Evolutionary conservation across 53 echinoderm and acorn worm species (phyloP), one percentile per base, ranked within the genome.

Genomic region (Crossaster papposus): DNA sequence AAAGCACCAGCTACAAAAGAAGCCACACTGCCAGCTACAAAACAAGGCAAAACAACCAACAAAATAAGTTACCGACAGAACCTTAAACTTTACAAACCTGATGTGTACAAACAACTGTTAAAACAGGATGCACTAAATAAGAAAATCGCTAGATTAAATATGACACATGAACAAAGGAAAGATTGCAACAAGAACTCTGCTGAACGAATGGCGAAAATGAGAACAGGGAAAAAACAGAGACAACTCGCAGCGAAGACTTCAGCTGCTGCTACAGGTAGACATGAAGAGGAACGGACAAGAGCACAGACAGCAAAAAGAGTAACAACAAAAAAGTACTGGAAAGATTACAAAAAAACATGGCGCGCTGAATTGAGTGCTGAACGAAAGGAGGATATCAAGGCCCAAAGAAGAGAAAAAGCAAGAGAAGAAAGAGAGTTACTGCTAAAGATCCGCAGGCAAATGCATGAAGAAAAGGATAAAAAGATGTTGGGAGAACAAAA

Each of bases 331-430:
- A 64, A 64, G 64, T 64, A 72, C 72, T 72, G 72, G 72, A 72
- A 72, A 72, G 72, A 72, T 30, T 30, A 72, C 11, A 72, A 72
- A 72, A 23, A 72, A 72, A 72, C 30, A 72, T 72, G 72, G 72
- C 30, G 72, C 4, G 30, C 33, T 72, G 72, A 30, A 72, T 11
- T 72, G 72, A 72, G 72, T 72, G 72, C 72, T 72, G 33, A 72
- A 72, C 33, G 72, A 72, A 72, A 72, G 72, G 72, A 72, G 72
- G 72, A 72, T 30, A 72, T 72, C 72, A 72, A 72, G 72, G 72
- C 72, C 72, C 33, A 72, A 72, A 72, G 72, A 72, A 72, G 72
- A 72, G 72, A 72, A 15, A 72, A 30, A 32, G 72, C 30, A 32
- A 72, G 72, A 72, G 72, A 62, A 68, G 14, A 68, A 68, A 68